phyloP scores from a whole-genome alignment of 2,797 vertebrate species.

The Semotilus atromaculatus region DNA sequence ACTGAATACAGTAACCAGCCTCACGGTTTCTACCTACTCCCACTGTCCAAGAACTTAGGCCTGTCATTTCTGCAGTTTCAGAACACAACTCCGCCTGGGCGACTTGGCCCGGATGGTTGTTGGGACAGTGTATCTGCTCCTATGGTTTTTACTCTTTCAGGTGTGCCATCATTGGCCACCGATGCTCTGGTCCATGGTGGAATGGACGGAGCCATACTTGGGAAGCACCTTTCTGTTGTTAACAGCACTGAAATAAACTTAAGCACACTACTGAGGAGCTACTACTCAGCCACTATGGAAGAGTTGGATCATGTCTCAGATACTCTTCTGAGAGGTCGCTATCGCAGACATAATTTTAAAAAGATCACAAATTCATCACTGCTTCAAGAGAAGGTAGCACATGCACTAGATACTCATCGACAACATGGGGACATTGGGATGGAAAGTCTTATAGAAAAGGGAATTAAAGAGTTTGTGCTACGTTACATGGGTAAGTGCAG shows the following conservation, averaged over 20 bases:
- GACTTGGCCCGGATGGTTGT: constrained; percentile 81
- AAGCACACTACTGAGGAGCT: constrained; percentile 77
- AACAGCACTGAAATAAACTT: constrained; percentile 62
- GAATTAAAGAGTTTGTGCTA: constrained; percentile 76
- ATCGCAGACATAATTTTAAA: constrained; percentile 75
- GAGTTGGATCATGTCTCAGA: constrained; percentile 63
- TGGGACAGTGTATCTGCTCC: constrained; percentile 82
- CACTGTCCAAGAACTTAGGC: constrained; percentile 77
- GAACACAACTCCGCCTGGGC: constrained; percentile 42
- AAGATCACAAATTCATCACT: constrained; percentile 59
- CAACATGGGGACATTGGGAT: constrained; percentile 68
- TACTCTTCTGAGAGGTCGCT: constrained; percentile 63
- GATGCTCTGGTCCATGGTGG: constrained; percentile 84
- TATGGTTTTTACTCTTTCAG: constrained; percentile 75
- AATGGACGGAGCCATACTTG: constrained; percentile 86
- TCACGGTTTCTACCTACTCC: constrained; percentile 69
- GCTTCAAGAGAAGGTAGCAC: constrained; percentile 74
- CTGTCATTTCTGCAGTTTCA: constrained; percentile 76
- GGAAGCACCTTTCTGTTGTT: constrained; percentile 65
- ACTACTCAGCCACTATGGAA: constrained; percentile 73
- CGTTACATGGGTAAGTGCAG: constrained; percentile 82
- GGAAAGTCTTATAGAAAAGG: constrained; percentile 63
- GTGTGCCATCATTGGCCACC: constrained; percentile 71
- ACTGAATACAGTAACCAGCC: constrained; percentile 50
- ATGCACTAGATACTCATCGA: constrained; percentile 73